Evolutionary conservation across 2,888 invertebrate genomes (phyloP), one percentile per base, ranked within the genome.

Genomic region (Zonitis immaculata): DNA sequence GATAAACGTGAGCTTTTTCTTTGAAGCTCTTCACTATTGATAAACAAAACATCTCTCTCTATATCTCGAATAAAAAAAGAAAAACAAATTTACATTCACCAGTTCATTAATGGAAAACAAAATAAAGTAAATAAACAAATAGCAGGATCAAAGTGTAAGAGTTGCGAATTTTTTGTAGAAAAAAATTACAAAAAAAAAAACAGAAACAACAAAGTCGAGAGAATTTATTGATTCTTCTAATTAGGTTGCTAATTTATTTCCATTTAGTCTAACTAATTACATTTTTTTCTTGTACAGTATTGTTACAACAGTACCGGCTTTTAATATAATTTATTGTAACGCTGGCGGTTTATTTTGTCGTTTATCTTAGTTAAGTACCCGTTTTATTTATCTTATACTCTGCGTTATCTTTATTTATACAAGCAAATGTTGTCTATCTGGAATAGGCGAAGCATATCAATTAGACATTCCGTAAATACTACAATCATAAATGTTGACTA

Each of bases 351-450:
- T 49, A 49, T 27, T 14, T 27, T 11, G 28, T 26, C 6, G 16
- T 48, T 22, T 45, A 50, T 50, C 50, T 45, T 44, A 44, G 46
- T 42, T 11, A 27, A 26, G 50, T 44, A 45, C n/a, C 32, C 46
- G n/a, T 47, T 42, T 51, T 51, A 44, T 47, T 51, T 51, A 47
- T 42, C 51, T 51, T n/a, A n/a, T 26, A 12, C 16, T 25, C 42
- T 46, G 46, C 30, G 51, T 42, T 51, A 51, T 51, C 51, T 51
- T 42, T 47, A 46, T 51, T 51, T 51, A 42, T 20, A 22, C 51
- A 51, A 42, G 16, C 7, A 1, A 44, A 44, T 18, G 11, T 4
- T 4, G 28, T 2, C 11, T 28, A 11, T 30, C 30, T n/a, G n/a
- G n/a, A n/a, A n/a, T n/a, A n/a, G n/a, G n/a, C n/a, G n/a, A n/a